phyloP scores from a whole-genome alignment of 2,113 vertebrate genomes.

The Maccullochella peelii region DNA sequence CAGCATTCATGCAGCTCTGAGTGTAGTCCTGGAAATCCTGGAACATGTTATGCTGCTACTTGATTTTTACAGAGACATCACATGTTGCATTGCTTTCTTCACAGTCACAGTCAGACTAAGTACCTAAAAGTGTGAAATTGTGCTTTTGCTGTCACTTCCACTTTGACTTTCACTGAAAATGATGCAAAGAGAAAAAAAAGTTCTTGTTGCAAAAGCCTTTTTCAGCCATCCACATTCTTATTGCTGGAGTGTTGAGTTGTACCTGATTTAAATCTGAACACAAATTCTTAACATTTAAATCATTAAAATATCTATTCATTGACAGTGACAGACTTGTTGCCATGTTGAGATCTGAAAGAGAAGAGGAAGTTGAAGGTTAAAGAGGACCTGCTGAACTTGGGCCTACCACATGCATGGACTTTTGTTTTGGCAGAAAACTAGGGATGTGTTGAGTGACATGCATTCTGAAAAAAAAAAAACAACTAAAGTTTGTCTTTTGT shows the following conservation, averaged over 20 bases:
- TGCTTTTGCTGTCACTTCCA: neutral
- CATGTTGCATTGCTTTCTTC: neutral
- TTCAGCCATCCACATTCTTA: too few relatives aligned
- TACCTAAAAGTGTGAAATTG: neutral
- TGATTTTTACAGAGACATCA: neutral
- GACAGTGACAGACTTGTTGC: neutral
- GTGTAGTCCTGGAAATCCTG: neutral
- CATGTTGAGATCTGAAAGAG: neutral
- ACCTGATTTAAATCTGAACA: neutral
- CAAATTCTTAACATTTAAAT: neutral
- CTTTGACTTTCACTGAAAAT: neutral
- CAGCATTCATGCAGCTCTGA: neutral
- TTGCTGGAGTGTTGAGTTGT: neutral
- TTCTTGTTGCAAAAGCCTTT: neutral
- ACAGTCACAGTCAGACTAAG: neutral
- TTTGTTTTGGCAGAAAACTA: neutral
- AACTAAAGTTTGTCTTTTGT: neutral
- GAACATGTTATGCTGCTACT: neutral
- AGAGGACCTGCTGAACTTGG: neutral
- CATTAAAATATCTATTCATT: neutral
- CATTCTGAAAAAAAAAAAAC: too few relatives aligned
- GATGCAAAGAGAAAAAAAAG: neutral
- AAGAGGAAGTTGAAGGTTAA: neutral
- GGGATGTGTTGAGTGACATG: neutral
- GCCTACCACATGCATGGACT: neutral